Base-by-base conservation (phyloP, 1,140 invertebrate species). In the Hestina assimilis region DNA sequence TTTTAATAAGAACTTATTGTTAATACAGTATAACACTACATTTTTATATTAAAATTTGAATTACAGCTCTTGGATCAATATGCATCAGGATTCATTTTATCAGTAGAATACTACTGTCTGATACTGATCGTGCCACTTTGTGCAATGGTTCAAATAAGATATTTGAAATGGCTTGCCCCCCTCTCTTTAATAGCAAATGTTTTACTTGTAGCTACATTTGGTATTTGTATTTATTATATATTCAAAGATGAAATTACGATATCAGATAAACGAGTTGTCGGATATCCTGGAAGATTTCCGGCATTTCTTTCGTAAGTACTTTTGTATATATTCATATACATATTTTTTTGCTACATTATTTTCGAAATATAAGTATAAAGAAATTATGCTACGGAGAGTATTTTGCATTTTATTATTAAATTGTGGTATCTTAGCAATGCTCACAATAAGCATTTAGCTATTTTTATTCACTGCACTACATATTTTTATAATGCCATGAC, bases 161-260 rank as follows among this genome's bases (percentile, higher is more conserved):
- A 93, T 67, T 84, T 96, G 8, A 95, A 94, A 66, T 93, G 91
- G 69, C 70, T 96, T 48, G 93, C 95, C 3, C 94, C 94, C 1
- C 93, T 95, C 69, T 95, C 94, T 0, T 86, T 92, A 4, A 59
- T 93, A 9, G 94, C 94, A 1, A 95, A 95, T 55, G 41, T 92
- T 3, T 91, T 92, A 31, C 92, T 96, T 60, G 83, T 94, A 3
- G 72, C 91, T 4, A 93, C 93, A 1, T 93, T 96, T 50, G 84
- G 60, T 0, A 93, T 95, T 50, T 94, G 93, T 1, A 79, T 95
- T 7, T 95, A 94, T 65, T 95, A 93, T 71, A 92, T 95, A 65
- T 94, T 95, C 72, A 89, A 74, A 31, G 90, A 90, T 35, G 72
- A 46, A 48, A 68, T 88, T 12, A 70, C 86, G 0, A 66, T 90